Percentiles rank a stretch among this genome's conserved stretches.
phyloP scores from a whole-genome alignment of 2,797 vertebrate species.

The Pangasius djambal region DNA sequence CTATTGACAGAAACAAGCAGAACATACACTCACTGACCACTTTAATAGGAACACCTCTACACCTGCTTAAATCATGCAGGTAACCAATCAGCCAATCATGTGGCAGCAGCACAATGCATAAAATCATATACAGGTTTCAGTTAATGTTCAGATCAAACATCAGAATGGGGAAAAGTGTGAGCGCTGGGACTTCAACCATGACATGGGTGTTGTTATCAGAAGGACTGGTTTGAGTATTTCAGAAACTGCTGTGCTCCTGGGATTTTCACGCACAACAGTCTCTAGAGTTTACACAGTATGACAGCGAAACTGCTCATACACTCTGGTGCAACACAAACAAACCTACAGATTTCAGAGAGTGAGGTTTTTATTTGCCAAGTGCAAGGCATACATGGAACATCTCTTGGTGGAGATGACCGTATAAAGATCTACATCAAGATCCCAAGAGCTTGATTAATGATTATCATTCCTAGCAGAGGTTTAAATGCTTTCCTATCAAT shows the following conservation, averaged over 20 bases:
- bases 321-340: background rate
- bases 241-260: too few relatives aligned
- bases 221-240: too few relatives aligned
- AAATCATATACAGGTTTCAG: too few relatives aligned
- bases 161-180: too few relatives aligned
- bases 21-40: background rate
- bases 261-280: too few relatives aligned
- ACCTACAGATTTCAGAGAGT: background rate
- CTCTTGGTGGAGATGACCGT: background rate
- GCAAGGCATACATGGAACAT: background rate
- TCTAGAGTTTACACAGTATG: background rate
- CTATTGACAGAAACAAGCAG: constrained; percentile 66
- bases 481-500: background rate
- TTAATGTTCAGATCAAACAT: too few relatives aligned
- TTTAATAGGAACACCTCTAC: too few relatives aligned
- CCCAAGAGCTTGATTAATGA: background rate
- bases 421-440: background rate
- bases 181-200: too few relatives aligned
- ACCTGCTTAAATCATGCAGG: too few relatives aligned
- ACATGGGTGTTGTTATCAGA: too few relatives aligned
- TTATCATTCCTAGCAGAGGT: background rate
- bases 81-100: too few relatives aligned
- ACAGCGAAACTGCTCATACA: background rate
- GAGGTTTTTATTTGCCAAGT: background rate
- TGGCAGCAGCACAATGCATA: too few relatives aligned